Base-by-base conservation (phyloP, 1,140 invertebrate species). In the Nomia melanderi region DNA sequence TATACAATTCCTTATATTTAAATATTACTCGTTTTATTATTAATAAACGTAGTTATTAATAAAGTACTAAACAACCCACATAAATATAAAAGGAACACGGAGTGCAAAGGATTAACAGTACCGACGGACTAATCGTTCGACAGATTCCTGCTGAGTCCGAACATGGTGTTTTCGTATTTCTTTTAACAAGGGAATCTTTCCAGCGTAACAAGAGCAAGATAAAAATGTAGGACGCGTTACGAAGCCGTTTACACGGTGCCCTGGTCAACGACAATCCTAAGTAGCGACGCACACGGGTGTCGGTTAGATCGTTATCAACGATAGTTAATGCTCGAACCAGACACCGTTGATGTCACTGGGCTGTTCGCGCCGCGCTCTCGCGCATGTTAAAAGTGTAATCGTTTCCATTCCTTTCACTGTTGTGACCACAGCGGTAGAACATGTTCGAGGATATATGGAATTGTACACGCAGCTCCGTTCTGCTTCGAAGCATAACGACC, bases 331-430 rank as follows among this genome's bases (percentile, higher is more conserved):
- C 66, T 44, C 54, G 50, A 44, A 64, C 36, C 79, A 36, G 25
- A 29, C 33, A 54, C 27, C 50, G 81, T 82, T 73, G 67, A 73
- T 82, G 69, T 82, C 79, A 81, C 65, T 60, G 60, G n/a, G 78
- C 31, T 66, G 78, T 81, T 81, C 78, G 25, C 60, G 65, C 39
- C 29, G 44, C 57, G 36, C 54, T 17, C 60, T 53, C 39, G 53
- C 44, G 60, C 60, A 44, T 67, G 79, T 56, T 62, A 39, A 44
- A 44, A 11, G 31, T 44, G 53, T 77, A 83, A 85, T 85, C 69
- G 72, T 76, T 81, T 79, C 64, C 64, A 79, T 82, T 85, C 83
- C 85, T 85, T 86, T 86, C 85, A 84, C 85, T 62, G 76, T 78
- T 73, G 62, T 53, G 31, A 67, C 60, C 41, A 66, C 50, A 57